Conservation (phyloP, 2,113 vertebrate genomes). For the Otus sunia region DNA sequence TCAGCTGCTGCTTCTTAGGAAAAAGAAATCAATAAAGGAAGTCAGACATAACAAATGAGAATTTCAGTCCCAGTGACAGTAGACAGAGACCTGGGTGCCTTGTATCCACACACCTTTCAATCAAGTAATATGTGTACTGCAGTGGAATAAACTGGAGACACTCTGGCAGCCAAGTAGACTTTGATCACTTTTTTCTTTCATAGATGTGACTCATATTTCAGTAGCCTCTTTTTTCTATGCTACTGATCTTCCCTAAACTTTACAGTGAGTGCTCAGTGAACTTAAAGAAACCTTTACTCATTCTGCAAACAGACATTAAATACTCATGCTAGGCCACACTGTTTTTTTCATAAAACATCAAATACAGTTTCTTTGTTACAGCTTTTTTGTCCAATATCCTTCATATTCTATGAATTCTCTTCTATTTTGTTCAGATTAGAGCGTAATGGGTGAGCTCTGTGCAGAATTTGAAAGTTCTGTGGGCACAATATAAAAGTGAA, state of each 20-base stretch:
- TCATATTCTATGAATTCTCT: background rate
- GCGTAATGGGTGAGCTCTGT: background rate
- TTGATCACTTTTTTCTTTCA: constrained; percentile 46
- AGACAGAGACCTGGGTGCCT: background rate
- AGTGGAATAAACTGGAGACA: constrained; percentile 1
- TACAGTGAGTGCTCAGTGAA: background rate
- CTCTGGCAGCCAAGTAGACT: background rate
- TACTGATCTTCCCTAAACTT: constrained; percentile 30
- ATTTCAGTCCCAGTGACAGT: background rate
- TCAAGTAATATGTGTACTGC: background rate
- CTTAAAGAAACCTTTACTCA: background rate
- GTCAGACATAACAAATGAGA: constrained; percentile 4
- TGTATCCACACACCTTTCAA: background rate
- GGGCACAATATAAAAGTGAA: background rate
- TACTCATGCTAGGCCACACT: background rate
- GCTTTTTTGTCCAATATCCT: background rate
- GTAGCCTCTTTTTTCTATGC: background rate
- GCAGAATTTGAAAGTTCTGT: background rate
- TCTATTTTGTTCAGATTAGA: background rate
- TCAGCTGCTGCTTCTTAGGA: background rate
- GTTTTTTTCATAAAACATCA: background rate
- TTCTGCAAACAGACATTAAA: background rate
- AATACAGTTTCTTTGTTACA: background rate
- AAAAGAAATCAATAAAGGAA: background rate
- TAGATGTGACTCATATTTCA: constrained; percentile 5